These are phyloP conservation scores for Muntiacus muntjak DNA, from an alignment of 2,113 vertebrate genomes.

Conservation along the genomic window DNA sequence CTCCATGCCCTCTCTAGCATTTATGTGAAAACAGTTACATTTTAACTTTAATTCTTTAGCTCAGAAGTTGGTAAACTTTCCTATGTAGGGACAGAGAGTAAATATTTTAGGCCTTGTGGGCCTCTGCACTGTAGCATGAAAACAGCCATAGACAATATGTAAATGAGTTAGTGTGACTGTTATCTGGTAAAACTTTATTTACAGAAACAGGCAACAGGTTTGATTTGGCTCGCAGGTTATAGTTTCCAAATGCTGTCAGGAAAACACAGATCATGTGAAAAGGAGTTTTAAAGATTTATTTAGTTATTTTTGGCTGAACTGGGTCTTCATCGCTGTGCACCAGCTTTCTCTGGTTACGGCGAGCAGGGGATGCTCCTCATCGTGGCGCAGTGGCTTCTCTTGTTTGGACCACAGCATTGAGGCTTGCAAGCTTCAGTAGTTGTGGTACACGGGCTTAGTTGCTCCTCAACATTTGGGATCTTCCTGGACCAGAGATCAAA, in stretches of 20 bases:
- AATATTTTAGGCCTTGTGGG: not conserved
- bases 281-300: not conserved
- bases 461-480: not conserved
- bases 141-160: not conserved
- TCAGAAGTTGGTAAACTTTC: not conserved
- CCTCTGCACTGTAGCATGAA: not conserved
- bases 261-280: not conserved
- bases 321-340: not conserved
- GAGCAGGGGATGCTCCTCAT: not conserved
- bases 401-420: not conserved
- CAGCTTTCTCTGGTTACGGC: not conserved
- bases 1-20: not conserved
- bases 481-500: not conserved
- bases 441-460: not conserved
- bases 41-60: not conserved
- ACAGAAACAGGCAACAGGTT: not conserved
- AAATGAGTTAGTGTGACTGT: not conserved
- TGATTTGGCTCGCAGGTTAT: not conserved
- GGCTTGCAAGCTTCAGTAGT: not conserved
- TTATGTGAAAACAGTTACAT: not conserved
- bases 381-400: not conserved
- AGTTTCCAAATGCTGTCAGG: not conserved
- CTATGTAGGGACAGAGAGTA: not conserved
- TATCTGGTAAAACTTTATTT: not conserved
- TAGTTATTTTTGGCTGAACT: not conserved